Evolutionary conservation across 2,797 vertebrate genomes (phyloP), one percentile per base, ranked within the genome.

Genomic region (Thripadectes ignobilis): DNA sequence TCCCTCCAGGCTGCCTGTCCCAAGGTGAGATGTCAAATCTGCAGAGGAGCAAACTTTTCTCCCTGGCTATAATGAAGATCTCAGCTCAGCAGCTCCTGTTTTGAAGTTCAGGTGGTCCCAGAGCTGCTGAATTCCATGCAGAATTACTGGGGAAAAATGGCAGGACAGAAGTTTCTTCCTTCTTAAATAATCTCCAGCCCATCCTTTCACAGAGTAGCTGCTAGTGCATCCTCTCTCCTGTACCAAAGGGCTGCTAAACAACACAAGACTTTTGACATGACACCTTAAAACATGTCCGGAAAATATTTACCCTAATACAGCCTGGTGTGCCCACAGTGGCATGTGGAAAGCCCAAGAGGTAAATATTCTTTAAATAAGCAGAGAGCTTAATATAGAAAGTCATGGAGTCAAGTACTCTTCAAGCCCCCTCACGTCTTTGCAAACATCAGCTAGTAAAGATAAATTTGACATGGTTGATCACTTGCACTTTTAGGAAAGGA

Each of bases 361-460:
- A 94, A 92, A 96, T 95, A 73, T 55, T 51, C 80, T 82, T 92
- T 88, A 94, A 97, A 94, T 84, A 96, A 94, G 82, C 77, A 92
- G 59, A 76, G 43, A 85, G 51, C 41, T 93, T 96, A 89, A 94
- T 96, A 95, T 62, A 96, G 95, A 94, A 89, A 95, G 78, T 83
- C 92, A 92, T 5, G 15, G 55, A 80, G 67, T 43, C 63, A 55
- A 88, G 90, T 46, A 46, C 76, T 86, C 81, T 69, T 91, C 49
- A 61, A 75, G 89, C 19, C 4, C 72, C 59, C 83, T 85, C 79
- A 36, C 15, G 3, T 74, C 83, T 95, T 81, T 67, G 69, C 90
- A 73, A 93, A 93, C 85, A 80, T 75, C 76, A 49, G 88, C 69
- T 92, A 77, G 62, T 34, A 55, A 86, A 92, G 94, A 91, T 76